Evolutionary conservation across 2,113 vertebrate genomes (phyloP).

Genomic region (Trinectes maculatus): DNA sequence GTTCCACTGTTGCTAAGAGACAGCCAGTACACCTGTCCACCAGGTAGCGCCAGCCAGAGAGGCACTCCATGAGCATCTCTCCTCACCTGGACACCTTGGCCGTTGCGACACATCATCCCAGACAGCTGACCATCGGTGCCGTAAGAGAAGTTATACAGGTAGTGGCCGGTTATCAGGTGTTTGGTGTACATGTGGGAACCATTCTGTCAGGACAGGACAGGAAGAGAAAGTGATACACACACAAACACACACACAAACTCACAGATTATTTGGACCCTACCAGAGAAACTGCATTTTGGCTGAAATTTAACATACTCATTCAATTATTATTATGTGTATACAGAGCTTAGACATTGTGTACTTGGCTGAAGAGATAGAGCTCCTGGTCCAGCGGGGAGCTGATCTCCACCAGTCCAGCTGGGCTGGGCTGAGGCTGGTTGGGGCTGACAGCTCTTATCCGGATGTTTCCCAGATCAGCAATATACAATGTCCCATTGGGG

Average conservation of each 20-base stretch:
- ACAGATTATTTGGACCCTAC: conserved; percentile 5
- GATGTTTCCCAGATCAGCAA: conserved; percentile 95
- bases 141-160: conserved; percentile 94
- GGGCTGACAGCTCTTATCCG: conserved; percentile 90
- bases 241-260: too few relatives aligned
- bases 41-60: conserved; percentile 92
- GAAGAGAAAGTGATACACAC: background rate
- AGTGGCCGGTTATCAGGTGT: conserved; percentile 94
- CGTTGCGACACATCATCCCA: conserved; percentile 84
- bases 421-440: conserved; percentile 88
- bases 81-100: conserved; percentile 88
- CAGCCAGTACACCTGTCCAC: conserved; percentile 94
- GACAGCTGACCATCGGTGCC: conserved; percentile 86
- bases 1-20: conserved; percentile 92
- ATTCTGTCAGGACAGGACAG: conserved; percentile 76
- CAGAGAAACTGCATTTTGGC: background rate
- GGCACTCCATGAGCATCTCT: conserved; percentile 89
- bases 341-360: conserved; percentile 22
- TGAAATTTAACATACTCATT: background rate
- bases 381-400: conserved; percentile 94
- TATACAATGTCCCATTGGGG: conserved; percentile 91
- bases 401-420: conserved; percentile 88
- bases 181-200: conserved; percentile 94
- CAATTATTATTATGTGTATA: background rate
- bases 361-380: conserved; percentile 92